Evolutionary conservation across 2,113 vertebrate genomes (phyloP).

Genomic region (Myotis davidii): DNA sequence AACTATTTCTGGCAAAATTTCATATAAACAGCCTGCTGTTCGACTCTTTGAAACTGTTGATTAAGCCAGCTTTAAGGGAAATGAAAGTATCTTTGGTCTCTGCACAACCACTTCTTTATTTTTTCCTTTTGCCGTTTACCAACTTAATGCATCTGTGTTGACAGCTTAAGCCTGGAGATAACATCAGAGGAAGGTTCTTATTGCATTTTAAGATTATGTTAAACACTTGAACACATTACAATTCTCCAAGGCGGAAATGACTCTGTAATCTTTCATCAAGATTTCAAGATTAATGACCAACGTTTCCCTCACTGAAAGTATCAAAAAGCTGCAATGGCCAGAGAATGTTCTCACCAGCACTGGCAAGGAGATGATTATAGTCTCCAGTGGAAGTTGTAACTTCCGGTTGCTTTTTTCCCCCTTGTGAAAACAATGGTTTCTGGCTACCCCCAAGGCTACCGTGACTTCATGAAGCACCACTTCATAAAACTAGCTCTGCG

Average conservation of each 20-base stretch:
- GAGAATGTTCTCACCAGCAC: conserved; percentile 73
- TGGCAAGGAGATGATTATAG: conserved; percentile 73
- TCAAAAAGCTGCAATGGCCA: conserved; percentile 71
- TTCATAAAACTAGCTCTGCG: background rate
- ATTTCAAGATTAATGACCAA: conserved; percentile 79
- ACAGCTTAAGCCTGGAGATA: conserved; percentile 59
- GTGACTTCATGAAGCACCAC: background rate
- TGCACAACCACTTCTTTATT: conserved; percentile 53
- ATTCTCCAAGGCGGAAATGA: conserved; percentile 69
- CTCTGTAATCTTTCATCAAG: conserved; percentile 80
- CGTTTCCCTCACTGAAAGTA: conserved; percentile 82
- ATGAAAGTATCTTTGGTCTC: conserved; percentile 63
- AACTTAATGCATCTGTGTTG: conserved; percentile 68
- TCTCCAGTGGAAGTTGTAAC: conserved; percentile 81
- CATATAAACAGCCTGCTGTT: conserved; percentile 38
- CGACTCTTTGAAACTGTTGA: conserved; percentile 46
- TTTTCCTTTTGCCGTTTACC: conserved; percentile 50
- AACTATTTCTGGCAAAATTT: conserved; percentile 57
- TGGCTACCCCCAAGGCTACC: conserved; percentile 44
- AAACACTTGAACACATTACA: conserved; percentile 64
- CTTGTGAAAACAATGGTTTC: conserved; percentile 80
- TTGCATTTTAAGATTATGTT: conserved; percentile 76
- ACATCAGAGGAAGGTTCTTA: conserved; percentile 68
- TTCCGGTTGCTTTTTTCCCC: conserved; percentile 73
- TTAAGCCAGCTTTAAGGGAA: conserved; percentile 28